Evolutionary conservation across 2,113 vertebrate species (phyloP), one percentile per base, ranked within the genome.

Genomic region (Prietella phreatophila): DNA sequence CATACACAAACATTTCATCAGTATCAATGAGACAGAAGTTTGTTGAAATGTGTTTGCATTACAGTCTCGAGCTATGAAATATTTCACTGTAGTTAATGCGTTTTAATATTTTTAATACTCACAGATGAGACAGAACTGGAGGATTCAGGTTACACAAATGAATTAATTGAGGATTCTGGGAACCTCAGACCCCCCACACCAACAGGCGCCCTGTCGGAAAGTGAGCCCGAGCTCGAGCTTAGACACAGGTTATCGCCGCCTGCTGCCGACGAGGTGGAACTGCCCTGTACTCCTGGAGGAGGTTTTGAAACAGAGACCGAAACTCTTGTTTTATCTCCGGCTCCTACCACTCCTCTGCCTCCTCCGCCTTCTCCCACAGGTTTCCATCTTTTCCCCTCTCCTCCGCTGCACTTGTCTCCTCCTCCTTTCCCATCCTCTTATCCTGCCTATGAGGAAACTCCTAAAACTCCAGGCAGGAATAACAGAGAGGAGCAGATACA

Each of bases 251-350:
- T n/a, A n/a, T n/a, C n/a, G n/a, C n/a, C n/a, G n/a, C n/a, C n/a
- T n/a, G n/a, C n/a, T n/a, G n/a, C n/a, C n/a, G n/a, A n/a, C n/a
- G n/a, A n/a, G n/a, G n/a, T n/a, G n/a, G n/a, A n/a, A 53, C 94
- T 94, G 69, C 97, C 97, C 2, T 95, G 92, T 81, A 97, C 97
- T 0, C 96, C 97, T 0, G 97, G 97, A 0, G 94, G 92, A 63
- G 96, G 96, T 10, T 85, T 95, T 0, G 96, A 96, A 65, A 91
- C 94, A 0, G 93, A 96, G 33, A 91, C 93, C 13, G 88, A 91
- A 13, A 91, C 92, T 79, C 88, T 91, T 19, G 91, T 93, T 79
- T 71, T 92, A 39, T 91, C 86, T n/a, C 87, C 75, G 8, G 82
- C 89, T 56, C 90, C 82, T 73, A 25, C 50, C 50, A 73, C 85